Evolutionary conservation across 2,888 invertebrate species (phyloP).

Genomic region (Panopea generosa): DNA sequence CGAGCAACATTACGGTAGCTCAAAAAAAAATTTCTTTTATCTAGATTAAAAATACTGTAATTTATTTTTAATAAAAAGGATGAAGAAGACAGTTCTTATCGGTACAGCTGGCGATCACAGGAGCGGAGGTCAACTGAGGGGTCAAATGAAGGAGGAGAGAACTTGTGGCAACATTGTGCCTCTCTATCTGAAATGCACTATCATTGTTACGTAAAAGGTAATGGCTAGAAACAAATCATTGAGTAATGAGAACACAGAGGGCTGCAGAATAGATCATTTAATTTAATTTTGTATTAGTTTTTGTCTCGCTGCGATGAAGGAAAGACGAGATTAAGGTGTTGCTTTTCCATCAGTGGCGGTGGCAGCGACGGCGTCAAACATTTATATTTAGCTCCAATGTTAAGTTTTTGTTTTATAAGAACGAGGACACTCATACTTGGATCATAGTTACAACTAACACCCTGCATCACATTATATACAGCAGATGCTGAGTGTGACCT

Average conservation of each 20-base stretch:
- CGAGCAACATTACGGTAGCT: background rate
- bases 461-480: too few species aligned
- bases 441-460: too few species aligned
- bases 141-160: slow-evolving; percentile 73
- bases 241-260: background rate
- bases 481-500: too few species aligned
- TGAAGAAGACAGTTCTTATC: slow-evolving; percentile 41
- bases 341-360: too few species aligned
- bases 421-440: too few species aligned
- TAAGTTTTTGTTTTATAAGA: too few species aligned
- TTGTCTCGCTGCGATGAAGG: background rate
- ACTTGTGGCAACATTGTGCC: slow-evolving; percentile 88
- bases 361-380: too few species aligned
- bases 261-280: background rate
- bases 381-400: too few species aligned
- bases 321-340: too few species aligned
- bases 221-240: background rate
- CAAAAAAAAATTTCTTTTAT: background rate
- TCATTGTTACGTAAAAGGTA: slow-evolving; percentile 88
- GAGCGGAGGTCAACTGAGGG: slow-evolving; percentile 77
- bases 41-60: too few species aligned
- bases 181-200: slow-evolving; percentile 88
- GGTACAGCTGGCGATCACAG: slow-evolving; percentile 64
- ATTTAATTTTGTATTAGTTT: background rate
- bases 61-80: slow-evolving; percentile 18